Base-by-base conservation (phyloP, 1,140 invertebrate genomes). In the Ceratosolen solmsi region DNA sequence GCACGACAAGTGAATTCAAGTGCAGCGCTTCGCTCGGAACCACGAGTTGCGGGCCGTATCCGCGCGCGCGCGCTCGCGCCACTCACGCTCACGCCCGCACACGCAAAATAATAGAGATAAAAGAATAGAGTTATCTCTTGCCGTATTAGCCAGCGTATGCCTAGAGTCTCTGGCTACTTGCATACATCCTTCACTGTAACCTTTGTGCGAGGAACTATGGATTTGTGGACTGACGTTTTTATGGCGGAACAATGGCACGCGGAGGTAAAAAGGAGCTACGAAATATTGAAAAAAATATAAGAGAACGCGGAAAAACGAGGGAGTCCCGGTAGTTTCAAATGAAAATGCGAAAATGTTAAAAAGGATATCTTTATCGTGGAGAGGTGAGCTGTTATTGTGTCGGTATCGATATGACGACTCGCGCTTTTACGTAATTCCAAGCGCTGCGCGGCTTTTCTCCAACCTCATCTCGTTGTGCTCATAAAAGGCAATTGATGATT, bases 191-290 rank as follows among this genome's bases (percentile, higher is more conserved):
- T n/a, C n/a, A n/a, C 90, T 82, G 86, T 88, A 89, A 90, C 89
- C n/a, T n/a, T n/a, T 90, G 87, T 90, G 84, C 88, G 83, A 80
- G 85, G 89, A 88, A 89, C 89, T 91, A 90, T 90, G 89, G 89
- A 90, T 90, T 90, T 87, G 87, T 85, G 85, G 84, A 87, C 87
- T 89, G 89, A 89, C 89, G 89, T 90, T 91, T 91, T 91, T 89
- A 90, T 88, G 87, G 85, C 84, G 85, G 86, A 90, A 91, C 89
- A 91, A 90, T 91, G 85, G 84, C 9, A 51, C 22, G 41, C 46
- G 33, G 33, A 13, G 54, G n/a, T n/a, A n/a, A n/a, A n/a, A n/a
- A n/a, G n/a, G n/a, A n/a, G n/a, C n/a, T n/a, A n/a, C n/a, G n/a
- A n/a, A n/a, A n/a, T n/a, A n/a, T n/a, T n/a, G n/a, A n/a, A n/a